Base-by-base conservation (phyloP, 2,888 invertebrate species). In the Diabrotica balteata region DNA sequence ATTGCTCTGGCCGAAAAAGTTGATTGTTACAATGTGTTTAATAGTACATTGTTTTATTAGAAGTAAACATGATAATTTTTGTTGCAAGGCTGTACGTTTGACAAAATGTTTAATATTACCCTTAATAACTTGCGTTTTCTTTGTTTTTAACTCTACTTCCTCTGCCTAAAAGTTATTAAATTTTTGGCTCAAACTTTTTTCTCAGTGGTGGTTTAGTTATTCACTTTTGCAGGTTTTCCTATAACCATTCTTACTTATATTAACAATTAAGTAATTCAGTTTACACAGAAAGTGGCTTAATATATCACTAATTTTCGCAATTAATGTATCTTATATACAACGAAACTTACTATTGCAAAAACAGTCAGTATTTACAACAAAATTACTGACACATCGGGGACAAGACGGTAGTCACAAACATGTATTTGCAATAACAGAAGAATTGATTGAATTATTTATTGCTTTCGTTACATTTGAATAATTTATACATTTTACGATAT, bases 381-480 rank as follows among this genome's bases (percentile, higher is more conserved):
- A 54, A 63, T 58, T 63, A 63, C n/a, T 52, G 63, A 63, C 63
- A 63, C 49, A 63, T 63, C 63, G 63, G 51, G 63, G 63, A 63
- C 63, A 58, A 44, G 44, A 55, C 55, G 44, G 55, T 55, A 55
- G 63, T 32, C 58, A 51, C 52, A 58, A 55, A 58, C 63, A 22
- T 63, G 63, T 17, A 58, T 63, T 58, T 58, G 63, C 63, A 63
- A 63, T 54, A 58, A 57, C 44, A 22, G 51, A 49, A 22, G 57
- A 57, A 63, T 47, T 51, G 58, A 58, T 63, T 63, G 58, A 58
- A 63, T 63, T 58, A 57, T 63, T 63, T 63, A 63, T 63, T 57
- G 11, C 63, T 58, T 47, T 51, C 51, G 22, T 51, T 57, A 51
- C 43, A 63, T 63, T 43, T 47, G 58, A 32, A 51, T 58, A 63